Conservation (phyloP, 2,113 vertebrate genomes). For the Muntiacus muntjak region DNA sequence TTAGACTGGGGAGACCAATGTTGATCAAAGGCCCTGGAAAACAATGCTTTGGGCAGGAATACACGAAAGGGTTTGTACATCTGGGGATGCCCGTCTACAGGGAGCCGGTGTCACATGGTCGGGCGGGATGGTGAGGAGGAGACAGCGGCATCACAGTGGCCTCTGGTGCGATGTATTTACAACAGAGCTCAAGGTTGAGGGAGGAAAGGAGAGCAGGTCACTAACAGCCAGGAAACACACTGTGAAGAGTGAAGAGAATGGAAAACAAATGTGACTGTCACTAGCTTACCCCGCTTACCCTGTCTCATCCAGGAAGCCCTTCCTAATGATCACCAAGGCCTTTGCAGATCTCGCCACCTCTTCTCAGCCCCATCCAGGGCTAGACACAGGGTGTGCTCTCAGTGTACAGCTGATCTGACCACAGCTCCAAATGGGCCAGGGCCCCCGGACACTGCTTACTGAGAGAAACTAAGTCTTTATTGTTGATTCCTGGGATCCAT, state of each 20-base stretch:
- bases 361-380: neutral
- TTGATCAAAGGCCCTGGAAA: constrained; percentile 40
- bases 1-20: constrained; percentile 17
- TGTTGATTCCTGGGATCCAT: neutral
- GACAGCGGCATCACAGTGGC: constrained; percentile 83
- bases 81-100: constrained; percentile 70
- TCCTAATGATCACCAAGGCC: neutral
- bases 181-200: constrained; percentile 78
- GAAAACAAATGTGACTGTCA: neutral
- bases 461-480: neutral
- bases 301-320: neutral
- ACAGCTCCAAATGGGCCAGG: neutral
- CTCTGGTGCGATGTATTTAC: constrained; percentile 85
- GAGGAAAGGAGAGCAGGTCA: constrained; percentile 62
- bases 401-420: neutral
- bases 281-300: neutral
- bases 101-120: constrained; percentile 74
- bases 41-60: constrained; percentile 58
- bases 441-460: neutral
- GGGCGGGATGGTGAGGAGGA: constrained; percentile 72
- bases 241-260: constrained; percentile 60
- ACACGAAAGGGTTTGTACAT: constrained; percentile 42
- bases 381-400: neutral
- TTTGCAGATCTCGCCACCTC: neutral
- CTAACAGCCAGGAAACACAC: constrained; percentile 87